phyloP scores from a whole-genome alignment of 1,140 invertebrate genomes.

The Hyles euphorbiae region DNA sequence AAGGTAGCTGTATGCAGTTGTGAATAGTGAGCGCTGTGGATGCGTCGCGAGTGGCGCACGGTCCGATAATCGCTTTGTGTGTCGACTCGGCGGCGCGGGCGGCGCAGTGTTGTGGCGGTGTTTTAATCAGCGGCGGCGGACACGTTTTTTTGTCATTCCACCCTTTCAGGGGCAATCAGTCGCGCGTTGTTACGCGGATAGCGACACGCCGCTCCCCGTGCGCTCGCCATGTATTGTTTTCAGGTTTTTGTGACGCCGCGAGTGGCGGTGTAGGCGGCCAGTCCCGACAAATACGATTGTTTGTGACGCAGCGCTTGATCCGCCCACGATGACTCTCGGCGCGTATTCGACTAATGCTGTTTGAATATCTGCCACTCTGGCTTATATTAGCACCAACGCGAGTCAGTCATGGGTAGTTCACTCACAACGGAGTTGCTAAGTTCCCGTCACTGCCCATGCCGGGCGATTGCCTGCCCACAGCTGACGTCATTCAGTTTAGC shows the following conservation, averaged over 20 bases:
- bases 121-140: conserved; percentile 56
- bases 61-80: conserved; percentile 1
- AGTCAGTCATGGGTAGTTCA: too few species aligned
- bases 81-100: neutral
- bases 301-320: conserved; percentile 21
- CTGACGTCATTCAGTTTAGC: too few species aligned
- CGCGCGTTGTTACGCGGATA: conserved; percentile 53
- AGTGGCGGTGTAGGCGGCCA: neutral
- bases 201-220: conserved; percentile 46
- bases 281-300: conserved; percentile 17
- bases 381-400: too few species aligned
- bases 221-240: conserved; percentile 36
- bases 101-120: conserved; percentile 36
- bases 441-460: too few species aligned
- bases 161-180: conserved; percentile 62
- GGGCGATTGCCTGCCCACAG: too few species aligned
- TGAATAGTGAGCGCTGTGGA: too few species aligned
- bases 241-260: conserved; percentile 22
- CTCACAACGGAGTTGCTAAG: too few species aligned
- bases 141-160: conserved; percentile 43
- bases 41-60: neutral
- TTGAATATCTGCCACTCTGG: too few species aligned
- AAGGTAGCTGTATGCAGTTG: too few species aligned
- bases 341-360: neutral
- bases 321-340: neutral